phyloP scores from a whole-genome alignment of 2,113 vertebrate species.

The Syngnathus floridae region DNA sequence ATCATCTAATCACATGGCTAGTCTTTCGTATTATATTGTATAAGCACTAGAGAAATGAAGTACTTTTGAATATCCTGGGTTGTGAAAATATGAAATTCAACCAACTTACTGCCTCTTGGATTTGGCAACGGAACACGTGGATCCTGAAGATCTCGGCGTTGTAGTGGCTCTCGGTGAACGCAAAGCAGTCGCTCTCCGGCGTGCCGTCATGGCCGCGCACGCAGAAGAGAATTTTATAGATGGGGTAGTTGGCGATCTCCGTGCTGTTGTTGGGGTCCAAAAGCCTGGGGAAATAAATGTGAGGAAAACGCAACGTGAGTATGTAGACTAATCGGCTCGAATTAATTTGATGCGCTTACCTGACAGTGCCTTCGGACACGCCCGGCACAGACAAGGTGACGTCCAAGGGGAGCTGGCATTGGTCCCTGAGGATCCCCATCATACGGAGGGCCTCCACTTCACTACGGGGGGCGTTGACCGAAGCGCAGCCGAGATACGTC shows the following conservation, averaged over 20 bases:
- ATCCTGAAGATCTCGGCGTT: constrained; percentile 98
- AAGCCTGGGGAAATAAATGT: constrained; percentile 69
- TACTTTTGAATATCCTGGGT: no score
- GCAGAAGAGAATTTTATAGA: constrained; percentile 98
- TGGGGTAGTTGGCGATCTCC: constrained; percentile 96
- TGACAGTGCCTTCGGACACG: constrained; percentile 93
- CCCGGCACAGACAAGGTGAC: constrained; percentile 94
- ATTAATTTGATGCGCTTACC: constrained; percentile 61
- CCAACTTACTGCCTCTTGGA: constrained; percentile 92
- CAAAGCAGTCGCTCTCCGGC: constrained; percentile 94
- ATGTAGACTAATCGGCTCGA: no score
- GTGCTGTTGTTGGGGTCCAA: constrained; percentile 87
- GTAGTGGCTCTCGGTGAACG: constrained; percentile 98
- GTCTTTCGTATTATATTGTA: no score
- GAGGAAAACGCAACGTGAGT: not conserved
- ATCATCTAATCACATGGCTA: no score
- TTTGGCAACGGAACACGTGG: constrained; percentile 97
- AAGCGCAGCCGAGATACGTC: constrained; percentile 93
- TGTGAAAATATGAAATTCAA: not conserved
- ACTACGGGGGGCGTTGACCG: constrained; percentile 93
- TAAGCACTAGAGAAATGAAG: no score
- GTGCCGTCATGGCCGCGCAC: constrained; percentile 93
- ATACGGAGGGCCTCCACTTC: constrained; percentile 95
- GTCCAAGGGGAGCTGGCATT: constrained; percentile 88
- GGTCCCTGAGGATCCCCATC: constrained; percentile 92